phyloP scores from a whole-genome alignment of 2,888 invertebrate species.

The Diadegma fenestrale region DNA sequence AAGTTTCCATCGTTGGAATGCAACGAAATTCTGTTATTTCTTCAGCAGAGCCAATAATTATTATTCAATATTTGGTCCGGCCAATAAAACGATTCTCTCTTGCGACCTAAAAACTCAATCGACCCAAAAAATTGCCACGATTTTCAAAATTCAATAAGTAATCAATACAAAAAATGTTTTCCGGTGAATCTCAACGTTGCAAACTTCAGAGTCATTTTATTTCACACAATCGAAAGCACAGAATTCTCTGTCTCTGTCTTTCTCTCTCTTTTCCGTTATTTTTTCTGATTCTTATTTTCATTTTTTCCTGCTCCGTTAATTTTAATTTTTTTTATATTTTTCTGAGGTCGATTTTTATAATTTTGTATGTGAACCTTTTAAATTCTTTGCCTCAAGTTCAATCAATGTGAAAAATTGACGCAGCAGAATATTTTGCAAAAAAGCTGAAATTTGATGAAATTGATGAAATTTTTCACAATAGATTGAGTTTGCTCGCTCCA shows the following conservation, averaged over 20 bases:
- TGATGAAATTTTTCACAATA: conserved; percentile 9
- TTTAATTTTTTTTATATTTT: background rate
- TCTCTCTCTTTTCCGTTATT: background rate
- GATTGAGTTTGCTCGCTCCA: conserved; percentile 20
- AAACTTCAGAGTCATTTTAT: too few species aligned
- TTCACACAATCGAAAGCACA: background rate
- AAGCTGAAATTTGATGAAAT: background rate
- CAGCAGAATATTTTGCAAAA: background rate
- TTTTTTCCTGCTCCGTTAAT: background rate
- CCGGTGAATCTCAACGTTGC: too few species aligned
- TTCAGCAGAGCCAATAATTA: too few species aligned
- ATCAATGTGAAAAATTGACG: background rate
- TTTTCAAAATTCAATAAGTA: too few species aligned
- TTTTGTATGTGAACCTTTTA: background rate
- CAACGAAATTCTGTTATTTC: too few species aligned
- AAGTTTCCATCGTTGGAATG: too few species aligned
- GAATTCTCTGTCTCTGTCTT: conserved; percentile 22
- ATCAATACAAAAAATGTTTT: too few species aligned
- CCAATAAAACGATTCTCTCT: too few species aligned
- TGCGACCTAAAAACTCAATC: too few species aligned
- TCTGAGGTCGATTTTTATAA: background rate
- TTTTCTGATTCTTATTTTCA: background rate
- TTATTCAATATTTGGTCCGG: too few species aligned
- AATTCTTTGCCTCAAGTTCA: too few species aligned
- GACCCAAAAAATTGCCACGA: too few species aligned